Conservation (phyloP, 1,140 invertebrate species). For the Drosophila ohnishii region DNA sequence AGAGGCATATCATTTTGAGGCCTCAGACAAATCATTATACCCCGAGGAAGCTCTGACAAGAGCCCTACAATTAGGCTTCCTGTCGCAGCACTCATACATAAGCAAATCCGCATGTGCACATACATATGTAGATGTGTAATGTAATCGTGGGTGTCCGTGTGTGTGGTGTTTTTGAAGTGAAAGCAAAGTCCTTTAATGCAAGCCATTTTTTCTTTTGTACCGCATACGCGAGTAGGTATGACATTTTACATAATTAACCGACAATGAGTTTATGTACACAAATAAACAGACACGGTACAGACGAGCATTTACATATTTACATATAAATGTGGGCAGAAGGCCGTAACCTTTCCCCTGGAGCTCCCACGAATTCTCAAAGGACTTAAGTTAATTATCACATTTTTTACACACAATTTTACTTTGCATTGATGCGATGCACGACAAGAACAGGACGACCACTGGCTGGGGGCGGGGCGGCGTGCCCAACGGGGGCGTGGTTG, state of each 20-base stretch:
- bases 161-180: slow-evolving; percentile 42
- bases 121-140: slow-evolving; percentile 1
- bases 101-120: slow-evolving; percentile 1
- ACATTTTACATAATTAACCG: slow-evolving; percentile 80
- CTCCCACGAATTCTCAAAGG: slow-evolving; percentile 58
- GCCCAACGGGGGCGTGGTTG: slow-evolving; percentile 10
- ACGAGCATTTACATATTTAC: slow-evolving; percentile 19
- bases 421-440: slow-evolving; percentile 71
- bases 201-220: slow-evolving; percentile 38
- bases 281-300: slow-evolving; percentile 32
- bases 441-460: slow-evolving; percentile 18
- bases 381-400: slow-evolving; percentile 81
- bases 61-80: slow-evolving; percentile 38
- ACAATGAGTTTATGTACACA: slow-evolving; percentile 64
- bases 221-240: slow-evolving; percentile 26
- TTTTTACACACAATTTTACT: slow-evolving; percentile 81
- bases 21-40: slow-evolving; percentile 17
- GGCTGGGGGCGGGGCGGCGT: background rate
- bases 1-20: background rate
- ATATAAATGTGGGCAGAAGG: slow-evolving; percentile 24
- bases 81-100: background rate
- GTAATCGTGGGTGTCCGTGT: slow-evolving; percentile 36
- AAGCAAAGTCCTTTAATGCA: slow-evolving; percentile 61
- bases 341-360: slow-evolving; percentile 35
- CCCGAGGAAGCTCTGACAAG: background rate